Base-by-base conservation (phyloP, 2,113 vertebrate genomes). In the Gnathonemus echidnorhynchus region DNA sequence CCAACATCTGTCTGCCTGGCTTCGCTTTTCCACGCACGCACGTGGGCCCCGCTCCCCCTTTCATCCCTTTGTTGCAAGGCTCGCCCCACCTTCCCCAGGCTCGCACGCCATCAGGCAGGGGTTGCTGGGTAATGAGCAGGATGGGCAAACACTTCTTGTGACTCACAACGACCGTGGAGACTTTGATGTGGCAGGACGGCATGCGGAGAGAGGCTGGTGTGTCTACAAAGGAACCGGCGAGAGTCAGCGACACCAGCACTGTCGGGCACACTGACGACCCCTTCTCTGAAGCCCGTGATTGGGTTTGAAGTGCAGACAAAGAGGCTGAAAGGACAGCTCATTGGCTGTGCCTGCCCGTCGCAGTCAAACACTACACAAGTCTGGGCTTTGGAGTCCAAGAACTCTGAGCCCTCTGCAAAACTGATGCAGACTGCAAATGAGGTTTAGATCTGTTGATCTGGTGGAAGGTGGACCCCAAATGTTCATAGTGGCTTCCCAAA, bases 1-100 rank as follows among this genome's bases (percentile, higher is more conserved):
- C 91, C 91, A 90, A 92, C 92, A 93, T 94, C 95, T 93, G 93
- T 93, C 93, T 94, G 93, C 94, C 92, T 90, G 93, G 56, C 62
- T 53, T 49, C 31, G 49, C 7, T 35, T 56, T 15, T 46, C 42
- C 85, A 87, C 48, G 10, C 86, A 87, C 5, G 48, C 86, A 52
- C 50, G n/a, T 24, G n/a, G 27, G 17, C 24, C 86, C 49, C 31
- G 5, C 83, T 35, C 27, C 35, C 74, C 88, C 46, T 52, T 53
- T 53, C 31, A 53, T 52, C 17, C 49, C 48, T 52, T 80, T 89
- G 46, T 89, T 77, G 62, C 62, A 62, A 9, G n/a, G 35, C 35
- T 5, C 24, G 3, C 52, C 42, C 9, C 39, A 62, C 24, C 87
- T 62, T 85, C 70, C 45, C 35, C 42, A 11, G 62, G 35, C 77